These are phyloP conservation scores for Bolinopsis microptera DNA, from an alignment of 37 sponge, comb jelly and placozoan genomes.

Conservation along the genomic window DNA sequence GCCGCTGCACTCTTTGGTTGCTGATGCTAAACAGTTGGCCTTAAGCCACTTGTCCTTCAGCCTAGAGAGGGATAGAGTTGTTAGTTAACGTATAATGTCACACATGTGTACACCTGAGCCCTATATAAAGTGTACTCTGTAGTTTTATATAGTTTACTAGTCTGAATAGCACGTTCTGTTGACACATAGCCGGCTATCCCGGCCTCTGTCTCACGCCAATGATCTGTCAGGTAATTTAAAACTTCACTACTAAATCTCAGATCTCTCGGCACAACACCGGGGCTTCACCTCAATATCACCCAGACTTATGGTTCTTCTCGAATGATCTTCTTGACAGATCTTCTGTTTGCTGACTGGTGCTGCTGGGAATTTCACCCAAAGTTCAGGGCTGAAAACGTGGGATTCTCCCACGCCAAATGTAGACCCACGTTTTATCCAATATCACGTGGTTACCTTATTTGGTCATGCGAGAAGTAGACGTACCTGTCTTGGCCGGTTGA, in stretches of 20 bases:
- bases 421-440: too few relatives aligned
- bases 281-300: too few relatives aligned
- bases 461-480: too few relatives aligned
- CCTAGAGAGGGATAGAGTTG: neutral
- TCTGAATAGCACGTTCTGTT: too few relatives aligned
- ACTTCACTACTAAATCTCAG: neutral
- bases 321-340: neutral
- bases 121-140: neutral
- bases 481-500: constrained; percentile 58
- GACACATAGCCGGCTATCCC: neutral
- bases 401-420: too few relatives aligned
- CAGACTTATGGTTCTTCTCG: too few relatives aligned
- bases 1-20: neutral
- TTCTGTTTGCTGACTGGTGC: neutral
- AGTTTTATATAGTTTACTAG: too few relatives aligned
- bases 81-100: neutral
- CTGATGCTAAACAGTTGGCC: neutral
- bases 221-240: neutral
- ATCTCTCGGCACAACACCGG: neutral
- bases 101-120: neutral
- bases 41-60: constrained; percentile 41
- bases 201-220: neutral
- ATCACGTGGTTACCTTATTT: too few relatives aligned
- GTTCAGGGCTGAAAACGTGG: neutral
- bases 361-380: neutral